Base-by-base conservation (phyloP, 2,797 vertebrate species). In the Gadopsis marmoratus region DNA sequence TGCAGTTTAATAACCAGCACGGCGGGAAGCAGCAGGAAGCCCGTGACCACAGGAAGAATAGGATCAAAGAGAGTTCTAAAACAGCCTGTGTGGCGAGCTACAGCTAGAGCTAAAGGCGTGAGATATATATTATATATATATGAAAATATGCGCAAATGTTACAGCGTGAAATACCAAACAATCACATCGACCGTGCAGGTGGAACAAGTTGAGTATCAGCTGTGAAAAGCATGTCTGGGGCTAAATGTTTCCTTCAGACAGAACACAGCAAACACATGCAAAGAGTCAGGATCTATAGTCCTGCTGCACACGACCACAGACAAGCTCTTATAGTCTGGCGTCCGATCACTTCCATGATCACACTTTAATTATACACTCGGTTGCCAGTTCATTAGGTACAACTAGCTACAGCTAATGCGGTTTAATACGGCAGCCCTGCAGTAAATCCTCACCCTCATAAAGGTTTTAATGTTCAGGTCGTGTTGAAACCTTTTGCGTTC, bases 21-120 rank as follows among this genome's bases (percentile, higher is more conserved):
- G 10, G 53, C 65, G 37, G 71, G 84, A 16, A 53, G 29, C 66
- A 63, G 63, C 72, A 47, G 64, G 71, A 51, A 19, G 43, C 16
- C 41, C 2, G 33, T 4, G 62, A 67, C 26, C 1, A 21, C 10
- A 39, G 16, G 5, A 12, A 55, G 31, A 29, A 54, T 5, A 2
- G 35, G 17, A 35, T 48, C 14, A 17, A 8, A 61, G 19, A 47
- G 14, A 12, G 56, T 61, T 62, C 14, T 43, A 14, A 23, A 71
- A 54, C 21, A 29, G 31, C 45, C 41, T 59, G 35, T 7, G 29
- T 9, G 19, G 16, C 1, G 37, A 56, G 50, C 14, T 35, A 0
- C 21, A 68, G 45, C 45, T 63, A 7, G 7, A 37, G 39, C 37
- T 39, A 39, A 14, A 21, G 21, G 16, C 1, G 4, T 37, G n/a